Evolutionary conservation across 2,888 invertebrate species (phyloP).

Genomic region (Cotesia congregata): DNA sequence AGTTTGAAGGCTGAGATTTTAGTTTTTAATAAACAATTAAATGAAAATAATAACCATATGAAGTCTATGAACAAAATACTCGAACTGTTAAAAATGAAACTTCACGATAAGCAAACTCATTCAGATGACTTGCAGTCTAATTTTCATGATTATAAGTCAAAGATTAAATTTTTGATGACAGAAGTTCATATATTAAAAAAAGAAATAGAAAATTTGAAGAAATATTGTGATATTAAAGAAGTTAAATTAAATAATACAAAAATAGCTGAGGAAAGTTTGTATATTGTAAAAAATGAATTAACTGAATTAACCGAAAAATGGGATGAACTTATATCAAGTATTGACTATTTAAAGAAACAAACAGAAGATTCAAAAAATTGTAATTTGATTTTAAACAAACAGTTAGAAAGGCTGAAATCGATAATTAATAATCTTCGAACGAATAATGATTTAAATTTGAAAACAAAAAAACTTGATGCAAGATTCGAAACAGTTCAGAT

Average conservation of each 20-base stretch:
- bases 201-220: background rate
- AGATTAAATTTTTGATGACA: background rate
- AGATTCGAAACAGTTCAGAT: background rate
- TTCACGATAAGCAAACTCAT: background rate
- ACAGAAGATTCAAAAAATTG: background rate
- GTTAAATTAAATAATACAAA: background rate
- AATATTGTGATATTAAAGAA: background rate
- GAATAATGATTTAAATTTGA: background rate
- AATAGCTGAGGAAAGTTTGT: background rate
- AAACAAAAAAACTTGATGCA: background rate
- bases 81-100: background rate
- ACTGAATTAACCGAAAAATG: background rate
- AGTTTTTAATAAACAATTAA: background rate
- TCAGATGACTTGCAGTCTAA: background rate
- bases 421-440: background rate
- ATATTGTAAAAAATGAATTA: background rate
- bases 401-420: background rate
- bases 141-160: background rate
- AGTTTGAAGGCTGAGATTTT: background rate
- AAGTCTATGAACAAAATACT: background rate
- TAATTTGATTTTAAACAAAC: background rate
- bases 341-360: background rate
- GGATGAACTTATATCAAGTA: background rate
- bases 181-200: background rate
- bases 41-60: background rate